phyloP scores from a whole-genome alignment of 2,888 invertebrate species.

The Mythimna ferrago region DNA sequence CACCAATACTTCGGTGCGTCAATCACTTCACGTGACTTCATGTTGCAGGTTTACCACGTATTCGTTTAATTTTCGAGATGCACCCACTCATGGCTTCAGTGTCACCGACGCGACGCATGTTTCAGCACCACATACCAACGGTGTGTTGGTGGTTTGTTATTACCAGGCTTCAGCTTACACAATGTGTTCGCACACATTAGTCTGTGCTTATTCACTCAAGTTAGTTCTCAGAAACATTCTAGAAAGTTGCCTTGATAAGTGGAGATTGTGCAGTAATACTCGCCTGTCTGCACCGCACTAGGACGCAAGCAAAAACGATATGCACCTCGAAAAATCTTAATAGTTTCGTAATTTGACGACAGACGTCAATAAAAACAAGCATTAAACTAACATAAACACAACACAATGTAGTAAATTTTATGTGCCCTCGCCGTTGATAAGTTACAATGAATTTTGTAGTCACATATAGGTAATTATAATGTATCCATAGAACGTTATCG shows the following conservation, averaged over 20 bases:
- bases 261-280: conserved; percentile 52
- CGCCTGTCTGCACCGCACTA: conserved; percentile 29
- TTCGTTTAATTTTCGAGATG: conserved; percentile 30
- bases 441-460: conserved; percentile 63
- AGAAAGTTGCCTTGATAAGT: conserved; percentile 75
- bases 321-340: conserved; percentile 43
- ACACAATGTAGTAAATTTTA: conserved; percentile 59
- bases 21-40: conserved; percentile 44
- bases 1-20: conserved; percentile 4
- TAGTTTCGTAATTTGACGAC: conserved; percentile 43
- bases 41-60: conserved; percentile 14
- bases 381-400: conserved; percentile 58
- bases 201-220: conserved; percentile 26
- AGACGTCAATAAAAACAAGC: conserved; percentile 52
- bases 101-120: conserved; percentile 5
- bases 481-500: conserved; percentile 66
- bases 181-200: conserved; percentile 12
- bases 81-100: conserved; percentile 3
- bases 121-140: conserved; percentile 6
- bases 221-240: conserved; percentile 67
- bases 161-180: conserved; percentile 30
- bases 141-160: conserved; percentile 35
- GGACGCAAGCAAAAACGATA: conserved; percentile 38
- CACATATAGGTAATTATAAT: conserved; percentile 51
- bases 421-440: conserved; percentile 65